Conservation (phyloP, 2,113 vertebrate genomes). For the Hiodon tergisus region DNA sequence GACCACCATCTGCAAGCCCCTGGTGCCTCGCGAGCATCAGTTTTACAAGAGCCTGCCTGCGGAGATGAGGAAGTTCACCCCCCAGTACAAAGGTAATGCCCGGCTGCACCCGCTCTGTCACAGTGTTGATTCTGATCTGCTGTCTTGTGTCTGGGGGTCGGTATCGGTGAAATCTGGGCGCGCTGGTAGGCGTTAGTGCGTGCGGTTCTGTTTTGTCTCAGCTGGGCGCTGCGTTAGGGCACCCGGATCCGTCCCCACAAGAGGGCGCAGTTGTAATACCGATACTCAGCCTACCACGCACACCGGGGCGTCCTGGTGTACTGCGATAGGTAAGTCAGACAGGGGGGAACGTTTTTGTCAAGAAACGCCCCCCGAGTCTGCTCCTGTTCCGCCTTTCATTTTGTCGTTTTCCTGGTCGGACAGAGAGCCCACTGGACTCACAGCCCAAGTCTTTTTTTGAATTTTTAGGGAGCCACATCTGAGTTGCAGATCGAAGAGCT, state of each 20-base stretch:
- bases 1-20: slow-evolving; percentile 93
- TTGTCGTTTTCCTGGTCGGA: too few species aligned
- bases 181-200: not conserved
- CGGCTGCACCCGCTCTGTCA: not conserved
- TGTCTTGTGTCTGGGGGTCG: slow-evolving; percentile 26
- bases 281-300: not conserved
- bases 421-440: too few species aligned
- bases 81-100: slow-evolving; percentile 90
- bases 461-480: not conserved
- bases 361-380: not conserved
- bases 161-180: slow-evolving; percentile 3
- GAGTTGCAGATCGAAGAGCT: too few species aligned
- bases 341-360: not conserved
- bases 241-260: slow-evolving; percentile 28
- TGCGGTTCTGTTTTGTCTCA: slow-evolving; percentile 10
- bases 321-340: slow-evolving; percentile 32
- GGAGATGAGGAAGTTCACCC: slow-evolving; percentile 96
- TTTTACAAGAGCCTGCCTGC: slow-evolving; percentile 95
- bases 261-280: slow-evolving; percentile 33
- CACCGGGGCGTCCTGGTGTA: slow-evolving; percentile 15
- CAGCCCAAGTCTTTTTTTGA: not conserved
- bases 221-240: slow-evolving; percentile 8
- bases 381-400: not conserved
- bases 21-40: slow-evolving; percentile 93
- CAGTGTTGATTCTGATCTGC: not conserved